phyloP scores from a whole-genome alignment of 2,797 vertebrate genomes.

The Hemitrygon akajei region DNA sequence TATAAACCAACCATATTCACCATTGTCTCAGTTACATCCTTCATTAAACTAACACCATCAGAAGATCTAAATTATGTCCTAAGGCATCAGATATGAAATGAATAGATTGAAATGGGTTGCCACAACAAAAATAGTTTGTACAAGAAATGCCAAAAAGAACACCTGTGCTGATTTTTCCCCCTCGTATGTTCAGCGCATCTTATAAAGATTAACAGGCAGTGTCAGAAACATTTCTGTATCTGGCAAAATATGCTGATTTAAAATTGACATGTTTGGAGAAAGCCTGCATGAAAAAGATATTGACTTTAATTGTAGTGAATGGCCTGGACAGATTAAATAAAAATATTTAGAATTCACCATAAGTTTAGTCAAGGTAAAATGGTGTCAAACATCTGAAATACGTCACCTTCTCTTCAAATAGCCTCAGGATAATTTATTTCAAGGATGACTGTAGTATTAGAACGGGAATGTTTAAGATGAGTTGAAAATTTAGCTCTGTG shows the following conservation, averaged over 20 bases:
- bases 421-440: neutral
- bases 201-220: neutral
- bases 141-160: conserved; percentile 11
- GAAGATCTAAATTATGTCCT: neutral
- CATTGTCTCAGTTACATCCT: neutral
- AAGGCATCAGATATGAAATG: neutral
- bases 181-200: neutral
- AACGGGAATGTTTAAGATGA: neutral
- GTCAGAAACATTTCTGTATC: neutral
- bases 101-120: neutral
- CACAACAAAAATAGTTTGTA: neutral
- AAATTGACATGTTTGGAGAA: conserved; percentile 7
- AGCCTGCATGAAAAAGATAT: neutral
- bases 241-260: conserved; percentile 3
- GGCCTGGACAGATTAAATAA: neutral
- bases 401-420: neutral
- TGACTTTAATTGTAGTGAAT: neutral
- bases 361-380: neutral
- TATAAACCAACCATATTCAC: neutral
- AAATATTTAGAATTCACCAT: neutral
- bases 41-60: neutral
- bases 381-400: neutral
- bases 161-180: neutral
- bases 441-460: no score
- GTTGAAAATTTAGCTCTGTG: neutral